Evolutionary conservation across 2,113 vertebrate genomes (phyloP).

Genomic region (Plecotus auritus): DNA sequence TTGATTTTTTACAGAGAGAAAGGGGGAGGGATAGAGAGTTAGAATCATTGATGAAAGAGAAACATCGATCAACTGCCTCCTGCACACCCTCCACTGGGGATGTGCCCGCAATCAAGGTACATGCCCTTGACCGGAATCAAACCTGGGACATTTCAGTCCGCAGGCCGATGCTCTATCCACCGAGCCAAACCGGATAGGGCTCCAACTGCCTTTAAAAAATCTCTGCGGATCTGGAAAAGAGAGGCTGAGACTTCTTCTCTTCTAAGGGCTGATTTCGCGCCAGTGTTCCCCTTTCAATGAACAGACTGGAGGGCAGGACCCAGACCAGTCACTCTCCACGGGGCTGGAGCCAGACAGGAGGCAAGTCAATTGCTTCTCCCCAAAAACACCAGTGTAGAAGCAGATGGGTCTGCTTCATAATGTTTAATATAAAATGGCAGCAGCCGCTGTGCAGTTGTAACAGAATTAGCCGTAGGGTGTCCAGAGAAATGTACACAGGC

Average conservation of each 20-base stretch:
- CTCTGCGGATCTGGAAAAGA: neutral
- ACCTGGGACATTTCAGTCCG: too few species aligned
- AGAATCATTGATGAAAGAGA: too few species aligned
- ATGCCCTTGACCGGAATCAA: too few species aligned
- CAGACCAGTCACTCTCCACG: neutral
- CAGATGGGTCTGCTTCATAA: conserved; percentile 7
- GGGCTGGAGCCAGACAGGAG: neutral
- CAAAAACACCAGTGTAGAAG: neutral
- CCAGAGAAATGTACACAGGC: conserved; percentile 12
- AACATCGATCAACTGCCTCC: too few species aligned
- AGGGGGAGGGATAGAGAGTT: too few species aligned
- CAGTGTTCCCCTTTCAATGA: neutral
- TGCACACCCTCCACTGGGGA: too few species aligned
- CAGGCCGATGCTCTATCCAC: too few species aligned
- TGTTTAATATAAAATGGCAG: conserved; percentile 56
- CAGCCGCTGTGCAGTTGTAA: neutral
- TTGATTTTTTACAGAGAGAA: too few species aligned
- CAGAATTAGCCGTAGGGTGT: conserved; percentile 9
- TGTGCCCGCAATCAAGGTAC: too few species aligned
- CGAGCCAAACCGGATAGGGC: too few species aligned
- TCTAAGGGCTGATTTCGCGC: neutral
- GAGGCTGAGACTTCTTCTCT: neutral
- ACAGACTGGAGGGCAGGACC: neutral
- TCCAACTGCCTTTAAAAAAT: neutral
- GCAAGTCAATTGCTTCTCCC: neutral